A percentile compares a stretch with the other conserved stretches of the same genome.
Conservation (phyloP, 2,888 invertebrate species). For the Resseliella maxima region DNA sequence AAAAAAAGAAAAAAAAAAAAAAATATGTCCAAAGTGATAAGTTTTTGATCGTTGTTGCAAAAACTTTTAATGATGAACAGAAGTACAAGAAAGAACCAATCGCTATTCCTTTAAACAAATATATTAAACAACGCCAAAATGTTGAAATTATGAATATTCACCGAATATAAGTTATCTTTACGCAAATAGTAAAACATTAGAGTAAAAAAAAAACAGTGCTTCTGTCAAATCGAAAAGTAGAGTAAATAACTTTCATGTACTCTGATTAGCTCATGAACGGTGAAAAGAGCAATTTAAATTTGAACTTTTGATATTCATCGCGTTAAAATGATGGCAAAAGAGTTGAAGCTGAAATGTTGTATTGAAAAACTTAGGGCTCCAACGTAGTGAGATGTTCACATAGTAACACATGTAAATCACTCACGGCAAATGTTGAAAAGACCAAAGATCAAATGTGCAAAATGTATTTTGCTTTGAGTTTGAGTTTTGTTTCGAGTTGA, state of each 20-base stretch:
- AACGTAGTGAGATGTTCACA: neutral
- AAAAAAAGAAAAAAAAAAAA: neutral
- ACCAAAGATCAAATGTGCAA: constrained; percentile 27
- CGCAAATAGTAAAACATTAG: neutral
- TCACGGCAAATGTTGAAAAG: neutral
- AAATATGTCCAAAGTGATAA: neutral
- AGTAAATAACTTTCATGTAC: neutral
- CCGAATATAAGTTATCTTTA: neutral
- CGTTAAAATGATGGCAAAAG: neutral
- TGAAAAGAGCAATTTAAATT: neutral
- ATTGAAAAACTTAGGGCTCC: neutral
- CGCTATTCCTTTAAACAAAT: neutral
- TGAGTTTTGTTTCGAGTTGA: neutral
- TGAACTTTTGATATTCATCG: neutral
- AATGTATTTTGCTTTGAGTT: neutral
- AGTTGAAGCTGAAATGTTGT: neutral
- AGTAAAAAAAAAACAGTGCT: neutral
- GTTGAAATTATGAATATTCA: neutral
- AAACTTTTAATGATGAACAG: neutral
- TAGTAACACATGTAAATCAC: constrained; percentile 31
- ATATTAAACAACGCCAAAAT: neutral
- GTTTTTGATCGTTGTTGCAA: neutral
- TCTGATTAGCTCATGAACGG: neutral
- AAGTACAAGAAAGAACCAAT: neutral
- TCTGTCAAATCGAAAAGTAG: neutral